Base-by-base conservation (phyloP, 2,888 invertebrate genomes). In the Cylindroiulus punctatus region DNA sequence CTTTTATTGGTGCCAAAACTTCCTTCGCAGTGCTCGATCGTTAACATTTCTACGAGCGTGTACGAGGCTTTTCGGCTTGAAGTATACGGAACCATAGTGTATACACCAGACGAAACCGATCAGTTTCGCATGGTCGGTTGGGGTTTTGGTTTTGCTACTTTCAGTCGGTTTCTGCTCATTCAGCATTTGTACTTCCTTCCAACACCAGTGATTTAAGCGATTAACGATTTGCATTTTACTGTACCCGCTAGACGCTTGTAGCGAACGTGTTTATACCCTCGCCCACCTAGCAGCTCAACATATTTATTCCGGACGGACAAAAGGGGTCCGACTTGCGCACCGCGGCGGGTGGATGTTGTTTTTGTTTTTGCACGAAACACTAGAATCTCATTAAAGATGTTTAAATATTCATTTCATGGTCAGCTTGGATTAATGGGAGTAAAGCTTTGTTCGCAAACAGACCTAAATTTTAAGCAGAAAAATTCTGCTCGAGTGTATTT, bases 91-190 rank as follows among this genome's bases (percentile, higher is more conserved):
- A 36, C 36, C 36, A 36, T n/a, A n/a, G n/a, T n/a, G n/a, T n/a
- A n/a, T n/a, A n/a, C n/a, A n/a, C n/a, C n/a, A n/a, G n/a, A 26
- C 65, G 65, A 65, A 65, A 65, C 65, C 26, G 12, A 65, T 65
- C n/a, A 2, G 19, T 52, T n/a, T 52, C 19, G n/a, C 19, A 26
- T 8, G 26, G 0, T 65, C 26, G 65, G 76, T 14, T 76, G 76
- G 76, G 76, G 30, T 30, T 76, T 76, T 76, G 14, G 30, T 30
- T 26, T 76, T 76, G n/a, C 10, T 52, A n/a, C 19, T 52, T 52
- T 5, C 10, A 30, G 30, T 26, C 26, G 30, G 30, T 76, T 30
- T 30, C 26, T 22, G 10, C 65, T 65, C 65, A 12, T 26, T 26
- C 2, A 26, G 26, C 65, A 76, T 76, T 76, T 30, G 26, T 76